A percentile compares a stretch with the other conserved stretches of the same genome.
Evolutionary conservation across 37 sponge, comb jelly and placozoan species (phyloP).

Genomic region (Oscarella lobularis): DNA sequence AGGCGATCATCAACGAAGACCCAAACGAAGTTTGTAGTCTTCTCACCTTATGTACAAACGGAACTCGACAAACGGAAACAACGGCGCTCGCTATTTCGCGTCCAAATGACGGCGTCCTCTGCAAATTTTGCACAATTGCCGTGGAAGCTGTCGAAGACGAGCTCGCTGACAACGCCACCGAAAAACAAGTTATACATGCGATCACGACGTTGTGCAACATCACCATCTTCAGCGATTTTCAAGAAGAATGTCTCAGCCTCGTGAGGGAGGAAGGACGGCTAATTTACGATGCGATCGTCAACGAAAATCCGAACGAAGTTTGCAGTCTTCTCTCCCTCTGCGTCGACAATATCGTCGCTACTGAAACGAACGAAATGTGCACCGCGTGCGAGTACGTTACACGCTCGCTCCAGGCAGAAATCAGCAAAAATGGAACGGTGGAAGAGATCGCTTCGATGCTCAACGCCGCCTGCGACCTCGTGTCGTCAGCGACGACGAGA

Average conservation of each 20-base stretch:
- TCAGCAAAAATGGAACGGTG: too few species aligned
- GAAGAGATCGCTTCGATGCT: too few species aligned
- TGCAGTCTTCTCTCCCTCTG: not conserved
- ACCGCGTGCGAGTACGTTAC: too few species aligned
- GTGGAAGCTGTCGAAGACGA: not conserved
- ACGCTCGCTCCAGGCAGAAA: too few species aligned
- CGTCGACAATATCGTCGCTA: too few species aligned
- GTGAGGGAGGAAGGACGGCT: not conserved
- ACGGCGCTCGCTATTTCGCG: not conserved
- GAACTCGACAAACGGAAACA: too few species aligned
- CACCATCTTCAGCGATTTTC: not conserved
- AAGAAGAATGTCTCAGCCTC: not conserved
- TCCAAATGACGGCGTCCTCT: not conserved
- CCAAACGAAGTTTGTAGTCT: too few species aligned
- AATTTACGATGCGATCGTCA: not conserved
- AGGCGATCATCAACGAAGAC: too few species aligned
- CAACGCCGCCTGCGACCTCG: too few species aligned
- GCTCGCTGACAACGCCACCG: not conserved
- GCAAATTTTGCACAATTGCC: not conserved
- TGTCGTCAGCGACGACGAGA: too few species aligned
- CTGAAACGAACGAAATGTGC: too few species aligned
- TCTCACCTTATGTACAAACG: too few species aligned
- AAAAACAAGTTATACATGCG: not conserved
- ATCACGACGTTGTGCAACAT: not conserved
- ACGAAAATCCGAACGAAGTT: not conserved